phyloP scores from a whole-genome alignment of 35 echinoderm and acorn worm species.

The Strongylocentrotus purpuratus region DNA sequence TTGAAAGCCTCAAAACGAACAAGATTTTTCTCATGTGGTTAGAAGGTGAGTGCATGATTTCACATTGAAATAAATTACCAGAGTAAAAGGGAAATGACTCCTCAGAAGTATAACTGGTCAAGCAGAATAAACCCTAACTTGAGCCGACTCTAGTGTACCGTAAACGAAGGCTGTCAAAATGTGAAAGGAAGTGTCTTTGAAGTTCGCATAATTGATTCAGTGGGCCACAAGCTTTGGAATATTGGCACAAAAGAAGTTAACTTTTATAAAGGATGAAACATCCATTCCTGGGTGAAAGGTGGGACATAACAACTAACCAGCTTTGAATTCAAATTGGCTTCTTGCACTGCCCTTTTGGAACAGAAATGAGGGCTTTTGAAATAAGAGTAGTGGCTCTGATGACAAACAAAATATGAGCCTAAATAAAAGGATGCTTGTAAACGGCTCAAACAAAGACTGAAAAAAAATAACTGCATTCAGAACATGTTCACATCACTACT shows the following conservation, averaged over 20 bases:
- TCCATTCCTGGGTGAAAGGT: neutral
- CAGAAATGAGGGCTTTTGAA: neutral
- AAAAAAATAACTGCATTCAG: neutral
- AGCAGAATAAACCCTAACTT: neutral
- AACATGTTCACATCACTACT: neutral
- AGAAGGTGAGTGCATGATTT: neutral
- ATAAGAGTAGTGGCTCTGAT: too few relatives aligned
- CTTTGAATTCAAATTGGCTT: neutral
- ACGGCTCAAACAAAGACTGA: neutral
- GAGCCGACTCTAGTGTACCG: neutral
- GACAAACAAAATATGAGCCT: too few relatives aligned
- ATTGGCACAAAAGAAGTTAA: neutral
- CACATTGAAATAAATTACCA: neutral
- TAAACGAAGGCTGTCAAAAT: neutral
- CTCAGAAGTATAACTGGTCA: neutral
- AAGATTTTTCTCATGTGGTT: neutral
- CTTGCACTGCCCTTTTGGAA: neutral
- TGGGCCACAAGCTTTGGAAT: neutral
- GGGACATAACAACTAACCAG: neutral
- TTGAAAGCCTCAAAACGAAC: neutral
- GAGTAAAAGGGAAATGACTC: neutral
- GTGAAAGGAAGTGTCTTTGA: neutral
- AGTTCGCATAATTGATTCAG: neutral
- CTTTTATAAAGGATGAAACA: neutral
- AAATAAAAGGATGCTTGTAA: too few relatives aligned